Percentiles rank a stretch among this genome's conserved stretches.
Evolutionary conservation across 2,888 invertebrate species (phyloP).

Genomic region (Drosophila formosana): DNA sequence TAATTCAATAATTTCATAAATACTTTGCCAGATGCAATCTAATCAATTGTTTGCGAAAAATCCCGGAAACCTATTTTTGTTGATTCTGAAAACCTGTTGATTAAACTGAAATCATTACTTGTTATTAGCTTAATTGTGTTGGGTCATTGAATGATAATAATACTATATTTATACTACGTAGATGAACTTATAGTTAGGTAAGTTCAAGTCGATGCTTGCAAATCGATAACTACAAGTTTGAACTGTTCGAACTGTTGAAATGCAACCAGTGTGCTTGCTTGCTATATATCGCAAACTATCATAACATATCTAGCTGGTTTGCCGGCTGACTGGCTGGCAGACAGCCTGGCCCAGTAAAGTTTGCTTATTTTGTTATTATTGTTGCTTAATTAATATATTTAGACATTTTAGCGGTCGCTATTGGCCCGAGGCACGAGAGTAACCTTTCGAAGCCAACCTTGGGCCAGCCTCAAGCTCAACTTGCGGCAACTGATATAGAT

Average conservation of each 20-base stretch:
- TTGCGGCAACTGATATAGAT: slow-evolving; percentile 65
- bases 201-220: slow-evolving; percentile 8
- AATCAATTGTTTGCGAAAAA: slow-evolving; percentile 5
- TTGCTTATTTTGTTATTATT: slow-evolving; percentile 55
- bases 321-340: slow-evolving; percentile 12
- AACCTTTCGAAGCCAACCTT: slow-evolving; percentile 71
- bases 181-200: neutral
- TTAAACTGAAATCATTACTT: slow-evolving; percentile 2
- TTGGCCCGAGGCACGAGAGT: slow-evolving; percentile 55
- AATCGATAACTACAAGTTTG: slow-evolving; percentile 21
- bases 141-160: slow-evolving; percentile 38
- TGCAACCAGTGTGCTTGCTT: slow-evolving; percentile 58
- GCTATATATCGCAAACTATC: slow-evolving; percentile 3
- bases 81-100: slow-evolving; percentile 7
- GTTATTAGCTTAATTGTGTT: slow-evolving; percentile 19
- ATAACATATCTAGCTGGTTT: neutral
- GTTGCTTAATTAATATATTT: slow-evolving; percentile 74
- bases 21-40: neutral
- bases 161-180: slow-evolving; percentile 3
- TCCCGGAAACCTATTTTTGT: neutral
- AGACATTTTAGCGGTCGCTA: slow-evolving; percentile 67
- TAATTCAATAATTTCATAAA: neutral
- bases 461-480: slow-evolving; percentile 29
- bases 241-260: slow-evolving; percentile 5
- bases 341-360: slow-evolving; percentile 30